These are phyloP conservation scores for Neoarius graeffei DNA, from an alignment of 2,113 vertebrate species.

Conservation along the genomic window DNA sequence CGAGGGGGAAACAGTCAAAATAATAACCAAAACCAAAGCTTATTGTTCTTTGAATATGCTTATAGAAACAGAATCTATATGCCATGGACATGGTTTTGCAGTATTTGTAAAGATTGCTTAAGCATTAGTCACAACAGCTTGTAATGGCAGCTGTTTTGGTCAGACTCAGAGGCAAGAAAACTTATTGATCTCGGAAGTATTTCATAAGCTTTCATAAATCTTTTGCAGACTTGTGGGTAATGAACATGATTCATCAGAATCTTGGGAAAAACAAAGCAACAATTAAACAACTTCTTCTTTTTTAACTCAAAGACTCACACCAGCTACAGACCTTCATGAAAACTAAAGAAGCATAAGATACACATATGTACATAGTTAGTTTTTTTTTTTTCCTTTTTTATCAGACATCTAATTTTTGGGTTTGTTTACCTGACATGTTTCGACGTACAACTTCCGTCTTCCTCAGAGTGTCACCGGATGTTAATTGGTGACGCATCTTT, in stretches of 20 bases:
- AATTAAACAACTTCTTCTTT: not conserved
- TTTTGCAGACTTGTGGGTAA: constrained; percentile 11
- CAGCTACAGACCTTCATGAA: not conserved
- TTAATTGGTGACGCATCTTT: no score
- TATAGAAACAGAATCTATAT: not conserved
- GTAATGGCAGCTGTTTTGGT: constrained; percentile 14
- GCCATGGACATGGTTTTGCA: not conserved
- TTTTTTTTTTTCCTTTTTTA: not conserved
- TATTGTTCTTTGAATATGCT: no score
- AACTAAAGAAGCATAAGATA: not conserved
- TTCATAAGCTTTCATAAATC: constrained; percentile 14
- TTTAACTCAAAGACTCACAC: not conserved
- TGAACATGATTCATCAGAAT: constrained; percentile 29
- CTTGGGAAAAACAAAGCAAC: constrained; percentile 30
- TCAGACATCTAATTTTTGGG: no score
- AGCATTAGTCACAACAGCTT: not conserved
- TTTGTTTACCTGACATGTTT: no score
- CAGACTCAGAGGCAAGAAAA: not conserved
- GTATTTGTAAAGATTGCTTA: not conserved
- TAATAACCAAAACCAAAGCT: constrained; percentile 1
- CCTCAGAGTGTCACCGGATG: no score
- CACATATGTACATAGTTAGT: not conserved
- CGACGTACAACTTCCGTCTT: no score
- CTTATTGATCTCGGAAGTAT: constrained; percentile 13
- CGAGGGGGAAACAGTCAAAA: not conserved